phyloP scores from a whole-genome alignment of 2,113 vertebrate genomes.

The Aythya baeri region DNA sequence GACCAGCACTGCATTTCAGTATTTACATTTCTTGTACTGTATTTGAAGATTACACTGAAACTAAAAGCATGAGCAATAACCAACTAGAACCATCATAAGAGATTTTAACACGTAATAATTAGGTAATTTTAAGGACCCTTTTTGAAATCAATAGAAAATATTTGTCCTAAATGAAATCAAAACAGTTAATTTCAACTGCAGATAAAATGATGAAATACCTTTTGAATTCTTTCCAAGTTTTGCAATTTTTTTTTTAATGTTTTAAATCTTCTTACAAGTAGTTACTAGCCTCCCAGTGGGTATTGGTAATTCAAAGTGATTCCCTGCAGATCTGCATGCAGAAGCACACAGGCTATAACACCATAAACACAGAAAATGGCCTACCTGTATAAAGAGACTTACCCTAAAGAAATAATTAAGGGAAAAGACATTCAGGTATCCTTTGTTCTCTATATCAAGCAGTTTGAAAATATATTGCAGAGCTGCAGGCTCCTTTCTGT shows the following conservation, averaged over 20 bases:
- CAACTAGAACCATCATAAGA: background rate
- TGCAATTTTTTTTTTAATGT: background rate
- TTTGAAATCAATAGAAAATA: background rate
- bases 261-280: conserved; percentile 49
- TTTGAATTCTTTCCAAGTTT: conserved; percentile 49
- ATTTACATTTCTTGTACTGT: background rate
- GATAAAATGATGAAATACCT: background rate
- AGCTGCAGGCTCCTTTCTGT: conserved; percentile 96
- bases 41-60: conserved; percentile 3
- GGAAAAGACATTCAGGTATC: conserved; percentile 94
- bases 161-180: background rate
- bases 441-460: conserved; percentile 96
- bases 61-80: background rate
- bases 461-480: conserved; percentile 98
- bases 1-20: background rate
- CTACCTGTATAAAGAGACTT: conserved; percentile 72
- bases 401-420: conserved; percentile 99
- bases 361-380: conserved; percentile 56
- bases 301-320: conserved; percentile 44
- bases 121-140: background rate
- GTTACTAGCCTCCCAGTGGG: conserved; percentile 32
- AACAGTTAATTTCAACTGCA: conserved; percentile 16
- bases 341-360: conserved; percentile 47
- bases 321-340: conserved; percentile 54
- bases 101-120: background rate